A percentile compares a stretch with the other conserved stretches of the same genome.
These are phyloP conservation scores for Drosophila suboccidentalis DNA, from an alignment of 2,888 invertebrate genomes.

Conservation along the genomic window DNA sequence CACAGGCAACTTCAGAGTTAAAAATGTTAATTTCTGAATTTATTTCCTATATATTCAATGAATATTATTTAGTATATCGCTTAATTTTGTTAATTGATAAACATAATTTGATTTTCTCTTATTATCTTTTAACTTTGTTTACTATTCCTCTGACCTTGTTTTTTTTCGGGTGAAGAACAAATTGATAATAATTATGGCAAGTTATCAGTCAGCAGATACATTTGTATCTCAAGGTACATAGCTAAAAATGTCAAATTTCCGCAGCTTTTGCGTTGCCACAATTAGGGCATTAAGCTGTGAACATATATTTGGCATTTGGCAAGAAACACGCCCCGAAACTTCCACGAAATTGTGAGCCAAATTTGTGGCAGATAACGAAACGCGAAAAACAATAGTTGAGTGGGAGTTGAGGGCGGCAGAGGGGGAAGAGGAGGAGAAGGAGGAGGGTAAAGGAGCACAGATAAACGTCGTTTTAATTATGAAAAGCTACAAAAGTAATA, in stretches of 20 bases:
- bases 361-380: conserved; percentile 31
- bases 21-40: too few relatives aligned
- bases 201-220: conserved; percentile 44
- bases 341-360: conserved; percentile 26
- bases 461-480: conserved; percentile 73
- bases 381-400: conserved; percentile 7
- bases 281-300: conserved; percentile 29
- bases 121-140: background rate
- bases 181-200: conserved; percentile 23
- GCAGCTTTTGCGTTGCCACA: conserved; percentile 23
- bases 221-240: conserved; percentile 55
- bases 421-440: background rate
- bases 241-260: conserved; percentile 11
- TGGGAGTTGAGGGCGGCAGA: background rate
- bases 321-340: conserved; percentile 36
- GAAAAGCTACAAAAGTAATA: conserved; percentile 71
- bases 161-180: conserved; percentile 28
- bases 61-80: too few relatives aligned
- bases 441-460: conserved; percentile 16
- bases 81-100: too few relatives aligned
- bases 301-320: conserved; percentile 30
- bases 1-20: too few relatives aligned
- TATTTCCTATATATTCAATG: too few relatives aligned
- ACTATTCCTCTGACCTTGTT: conserved; percentile 5
- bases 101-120: background rate